Conservation (phyloP, 1,140 invertebrate species). For the Diabrotica undecimpunctata region DNA sequence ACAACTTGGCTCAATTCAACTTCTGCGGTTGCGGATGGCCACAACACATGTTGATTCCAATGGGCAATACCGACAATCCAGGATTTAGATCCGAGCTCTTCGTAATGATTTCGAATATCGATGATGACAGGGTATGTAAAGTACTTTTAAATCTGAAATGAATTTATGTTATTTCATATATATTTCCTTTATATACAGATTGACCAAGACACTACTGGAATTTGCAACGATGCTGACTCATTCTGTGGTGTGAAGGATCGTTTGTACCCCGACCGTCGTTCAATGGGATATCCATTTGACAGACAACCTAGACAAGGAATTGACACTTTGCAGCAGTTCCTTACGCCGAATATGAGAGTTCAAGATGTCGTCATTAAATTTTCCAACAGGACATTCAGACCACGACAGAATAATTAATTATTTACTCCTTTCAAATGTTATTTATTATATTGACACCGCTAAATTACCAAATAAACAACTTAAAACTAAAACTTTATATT, state of each 20-base stretch:
- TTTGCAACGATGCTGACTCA: slow-evolving; percentile 66
- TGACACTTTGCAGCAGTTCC: slow-evolving; percentile 59
- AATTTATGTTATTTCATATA: too few relatives aligned
- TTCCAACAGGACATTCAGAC: slow-evolving; percentile 44
- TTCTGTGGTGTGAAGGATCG: slow-evolving; percentile 73
- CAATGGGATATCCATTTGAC: slow-evolving; percentile 54
- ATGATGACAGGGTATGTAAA: slow-evolving; percentile 60
- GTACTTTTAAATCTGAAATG: too few relatives aligned
- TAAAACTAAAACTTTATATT: too few relatives aligned
- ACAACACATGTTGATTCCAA: slow-evolving; percentile 61
- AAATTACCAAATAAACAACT: too few relatives aligned
- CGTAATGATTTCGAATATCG: slow-evolving; percentile 76
- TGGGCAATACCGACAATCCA: slow-evolving; percentile 65
- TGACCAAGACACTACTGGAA: slow-evolving; percentile 37
- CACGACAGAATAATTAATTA: slow-evolving; percentile 12
- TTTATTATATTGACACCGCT: too few relatives aligned
- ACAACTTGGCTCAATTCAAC: slow-evolving; percentile 60
- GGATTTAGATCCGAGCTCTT: slow-evolving; percentile 66
- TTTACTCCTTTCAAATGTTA: too few relatives aligned
- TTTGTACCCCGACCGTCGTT: slow-evolving; percentile 32
- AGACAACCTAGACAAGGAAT: slow-evolving; percentile 53
- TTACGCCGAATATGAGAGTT: slow-evolving; percentile 27
- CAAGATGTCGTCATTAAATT: slow-evolving; percentile 54
- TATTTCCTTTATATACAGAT: too few relatives aligned
- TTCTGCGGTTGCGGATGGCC: slow-evolving; percentile 88